Conservation (phyloP, 2,888 invertebrate genomes). For the Spodoptera picta region DNA sequence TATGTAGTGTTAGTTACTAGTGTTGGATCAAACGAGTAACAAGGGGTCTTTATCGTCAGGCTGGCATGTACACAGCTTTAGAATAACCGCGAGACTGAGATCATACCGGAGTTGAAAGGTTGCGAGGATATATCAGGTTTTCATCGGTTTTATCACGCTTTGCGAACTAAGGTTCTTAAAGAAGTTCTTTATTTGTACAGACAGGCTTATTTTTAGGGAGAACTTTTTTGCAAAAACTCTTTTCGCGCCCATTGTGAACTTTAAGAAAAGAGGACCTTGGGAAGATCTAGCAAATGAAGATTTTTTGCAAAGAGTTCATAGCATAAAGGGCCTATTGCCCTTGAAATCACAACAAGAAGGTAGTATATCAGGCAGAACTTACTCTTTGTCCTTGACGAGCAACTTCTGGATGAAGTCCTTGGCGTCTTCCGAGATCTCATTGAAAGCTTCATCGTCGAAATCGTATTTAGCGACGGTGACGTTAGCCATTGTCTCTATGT, state of each 20-base stretch:
- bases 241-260: no score
- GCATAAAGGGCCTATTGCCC: constrained; percentile 10
- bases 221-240: constrained; percentile 34
- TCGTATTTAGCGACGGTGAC: constrained; percentile 99
- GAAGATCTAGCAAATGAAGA: not conserved
- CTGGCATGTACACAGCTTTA: constrained; percentile 66
- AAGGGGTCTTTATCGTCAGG: constrained; percentile 85
- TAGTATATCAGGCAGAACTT: constrained; percentile 75
- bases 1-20: constrained; percentile 75
- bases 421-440: constrained; percentile 97
- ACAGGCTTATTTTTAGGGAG: constrained; percentile 14
- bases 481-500: constrained; percentile 99
- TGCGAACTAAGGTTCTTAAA: constrained; percentile 35
- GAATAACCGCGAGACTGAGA: constrained; percentile 30
- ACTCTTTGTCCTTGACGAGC: constrained; percentile 97
- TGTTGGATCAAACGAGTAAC: constrained; percentile 84
- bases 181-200: constrained; percentile 26
- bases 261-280: no score
- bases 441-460: constrained; percentile 99
- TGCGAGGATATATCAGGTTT: constrained; percentile 29
- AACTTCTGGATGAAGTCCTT: constrained; percentile 98
- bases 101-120: constrained; percentile 37
- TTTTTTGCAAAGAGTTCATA: constrained; percentile 35
- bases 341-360: constrained; percentile 30
- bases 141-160: constrained; percentile 22